Percentiles rank a stretch among this genome's conserved stretches.
These are phyloP conservation scores for Camptogramma bilineatum DNA, from an alignment of 2,888 invertebrate species.

Conservation along the genomic window DNA sequence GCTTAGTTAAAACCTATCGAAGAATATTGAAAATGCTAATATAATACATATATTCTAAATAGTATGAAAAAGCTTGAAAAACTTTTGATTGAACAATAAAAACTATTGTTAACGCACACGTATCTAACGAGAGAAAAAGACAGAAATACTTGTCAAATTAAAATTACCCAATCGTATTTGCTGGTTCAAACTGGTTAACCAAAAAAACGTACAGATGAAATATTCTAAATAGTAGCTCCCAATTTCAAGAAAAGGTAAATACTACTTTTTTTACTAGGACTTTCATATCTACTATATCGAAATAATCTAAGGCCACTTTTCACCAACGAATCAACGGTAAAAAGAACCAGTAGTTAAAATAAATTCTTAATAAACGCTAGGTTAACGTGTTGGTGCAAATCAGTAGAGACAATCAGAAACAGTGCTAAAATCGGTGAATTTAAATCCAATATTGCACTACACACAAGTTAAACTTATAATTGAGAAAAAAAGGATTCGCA, in stretches of 20 bases:
- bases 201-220: too few species aligned
- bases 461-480: neutral
- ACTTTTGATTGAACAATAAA: neutral
- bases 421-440: neutral
- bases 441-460: conserved; percentile 3
- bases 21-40: conserved; percentile 5
- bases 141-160: too few species aligned
- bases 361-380: neutral
- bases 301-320: neutral
- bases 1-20: neutral
- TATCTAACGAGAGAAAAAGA: too few species aligned
- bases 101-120: neutral
- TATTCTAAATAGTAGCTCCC: too few species aligned
- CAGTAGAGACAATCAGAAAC: neutral
- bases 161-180: too few species aligned
- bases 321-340: neutral
- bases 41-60: neutral
- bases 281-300: neutral
- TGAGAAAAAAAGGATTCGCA: conserved; percentile 16
- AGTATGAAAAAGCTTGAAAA: neutral
- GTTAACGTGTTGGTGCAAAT: conserved; percentile 1
- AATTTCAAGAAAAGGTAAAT: too few species aligned
- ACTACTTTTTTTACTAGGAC: neutral
- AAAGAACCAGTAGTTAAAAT: neutral
- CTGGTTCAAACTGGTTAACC: too few species aligned